Evolutionary conservation across 2,888 invertebrate genomes (phyloP).

Genomic region (Cremastinae sp.): DNA sequence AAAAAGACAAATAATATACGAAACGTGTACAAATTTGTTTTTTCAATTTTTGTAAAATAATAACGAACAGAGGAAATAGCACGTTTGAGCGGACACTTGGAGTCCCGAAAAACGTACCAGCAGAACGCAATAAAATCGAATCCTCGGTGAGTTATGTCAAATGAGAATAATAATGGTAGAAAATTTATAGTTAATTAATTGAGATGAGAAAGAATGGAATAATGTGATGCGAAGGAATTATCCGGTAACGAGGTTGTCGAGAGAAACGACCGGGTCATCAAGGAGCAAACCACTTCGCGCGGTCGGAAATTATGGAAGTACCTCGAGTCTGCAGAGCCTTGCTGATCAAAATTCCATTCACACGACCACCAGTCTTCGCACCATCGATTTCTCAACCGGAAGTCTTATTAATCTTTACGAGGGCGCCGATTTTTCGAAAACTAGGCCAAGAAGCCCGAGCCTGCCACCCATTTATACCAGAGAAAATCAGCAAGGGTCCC

Average conservation of each 20-base stretch:
- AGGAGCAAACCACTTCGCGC: conserved; percentile 69
- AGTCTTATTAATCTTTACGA: conserved; percentile 80
- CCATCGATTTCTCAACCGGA: conserved; percentile 69
- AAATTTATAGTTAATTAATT: too few species aligned
- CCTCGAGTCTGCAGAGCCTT: conserved; percentile 71
- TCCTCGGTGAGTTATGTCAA: conserved; percentile 69
- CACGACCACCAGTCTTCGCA: conserved; percentile 66
- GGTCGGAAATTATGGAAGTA: conserved; percentile 71
- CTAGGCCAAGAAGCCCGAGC: conserved; percentile 85
- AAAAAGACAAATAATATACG: background rate
- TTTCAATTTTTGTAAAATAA: conserved; percentile 12
- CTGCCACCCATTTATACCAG: conserved; percentile 85
- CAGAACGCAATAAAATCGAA: conserved; percentile 72
- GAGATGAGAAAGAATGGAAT: conserved; percentile 8
- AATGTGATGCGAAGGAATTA: conserved; percentile 45
- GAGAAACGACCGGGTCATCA: conserved; percentile 67
- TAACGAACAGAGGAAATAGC: conserved; percentile 88
- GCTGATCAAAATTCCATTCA: conserved; percentile 65
- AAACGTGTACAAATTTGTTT: background rate
- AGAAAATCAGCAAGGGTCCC: conserved; percentile 76
- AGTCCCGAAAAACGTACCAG: conserved; percentile 80
- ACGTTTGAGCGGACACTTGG: conserved; percentile 90
- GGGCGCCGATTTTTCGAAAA: conserved; percentile 80
- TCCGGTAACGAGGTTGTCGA: conserved; percentile 65
- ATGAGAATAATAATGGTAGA: too few species aligned